Evolutionary conservation across 2,797 vertebrate genomes (phyloP).

Genomic region (Catharus ustulatus): DNA sequence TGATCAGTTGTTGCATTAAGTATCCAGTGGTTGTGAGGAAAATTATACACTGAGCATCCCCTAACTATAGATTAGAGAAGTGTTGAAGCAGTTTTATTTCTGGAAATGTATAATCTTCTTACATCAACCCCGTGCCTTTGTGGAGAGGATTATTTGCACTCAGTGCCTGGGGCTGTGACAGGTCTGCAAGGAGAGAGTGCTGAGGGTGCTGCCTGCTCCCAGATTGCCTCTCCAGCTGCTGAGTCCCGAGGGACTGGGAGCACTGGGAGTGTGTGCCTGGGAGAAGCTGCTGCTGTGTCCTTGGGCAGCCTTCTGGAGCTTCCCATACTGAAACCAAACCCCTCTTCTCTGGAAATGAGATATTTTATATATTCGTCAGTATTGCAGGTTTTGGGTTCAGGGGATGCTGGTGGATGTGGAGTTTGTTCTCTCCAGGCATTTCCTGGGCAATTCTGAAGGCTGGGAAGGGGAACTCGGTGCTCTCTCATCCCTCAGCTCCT

Average conservation of each 20-base stretch:
- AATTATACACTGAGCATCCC: not conserved
- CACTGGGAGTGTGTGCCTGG: not conserved
- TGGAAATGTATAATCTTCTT: constrained; percentile 45
- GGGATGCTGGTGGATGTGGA: too few species aligned
- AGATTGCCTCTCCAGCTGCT: constrained; percentile 47
- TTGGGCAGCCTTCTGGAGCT: not conserved
- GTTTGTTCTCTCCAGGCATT: too few species aligned
- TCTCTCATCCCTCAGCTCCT: not conserved
- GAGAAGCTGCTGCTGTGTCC: not conserved
- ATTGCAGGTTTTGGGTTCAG: accelerated
- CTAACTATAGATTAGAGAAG: not conserved
- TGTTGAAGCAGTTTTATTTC: constrained; percentile 29
- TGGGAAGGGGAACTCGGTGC: not conserved
- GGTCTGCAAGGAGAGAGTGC: constrained; percentile 27
- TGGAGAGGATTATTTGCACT: constrained; percentile 43
- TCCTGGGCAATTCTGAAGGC: not conserved
- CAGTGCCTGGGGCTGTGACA: constrained; percentile 21
- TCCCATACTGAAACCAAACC: not conserved
- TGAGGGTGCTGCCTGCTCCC: not conserved
- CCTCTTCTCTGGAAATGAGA: not conserved
- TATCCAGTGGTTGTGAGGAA: not conserved
- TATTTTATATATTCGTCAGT: accelerated
- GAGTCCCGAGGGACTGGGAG: constrained; percentile 22
- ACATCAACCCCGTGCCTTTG: constrained; percentile 20
- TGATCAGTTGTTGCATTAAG: not conserved